Evolutionary conservation across 2,888 invertebrate species (phyloP), one percentile per base, ranked within the genome.

Genomic region (Agonopterix arenella): DNA sequence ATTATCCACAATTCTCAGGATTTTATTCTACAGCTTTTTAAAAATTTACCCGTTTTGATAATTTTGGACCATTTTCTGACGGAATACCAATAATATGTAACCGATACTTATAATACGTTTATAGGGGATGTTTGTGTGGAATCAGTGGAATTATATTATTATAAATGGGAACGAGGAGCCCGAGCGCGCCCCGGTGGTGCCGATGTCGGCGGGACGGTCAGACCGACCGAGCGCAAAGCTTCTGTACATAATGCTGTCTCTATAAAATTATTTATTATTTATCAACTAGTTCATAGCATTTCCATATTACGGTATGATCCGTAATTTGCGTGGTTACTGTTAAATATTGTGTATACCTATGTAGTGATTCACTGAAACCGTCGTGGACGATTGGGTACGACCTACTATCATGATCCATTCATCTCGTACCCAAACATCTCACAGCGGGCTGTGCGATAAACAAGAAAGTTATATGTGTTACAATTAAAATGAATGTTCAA

Each of bases 251-350:
- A 63, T 73, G 85, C 88, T 84, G 68, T 81, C 74, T 78, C 59
- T 70, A 76, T 66, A 66, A 80, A 77, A 81, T 76, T 85, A 89
- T 86, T 89, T 88, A 89, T 88, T 88, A 81, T 84, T 85, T 85
- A 80, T 79, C 73, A 43, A 70, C 77, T 81, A 82, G 73, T 76
- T 73, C 58, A 53, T 84, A 80, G 70, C 68, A 57, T 64, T 60
- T 54, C 55, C 63, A 60, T 65, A 63, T 66, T 61, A 65, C 66
- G 62, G 62, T 62, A 62, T 61, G 57, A 62, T 66, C 64, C 59
- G 59, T 64, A 57, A 66, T 65, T 51, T 62, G 66, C 65, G 58
- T 60, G 63, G 56, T 69, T 62, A 70, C 60, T 73, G 75, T 76
- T 76, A 67, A 28, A 73, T 64, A 68, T 54, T 66, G 47, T 65